Base-by-base conservation (phyloP, 2,797 vertebrate species). In the Melanogrammus aeglefinus region DNA sequence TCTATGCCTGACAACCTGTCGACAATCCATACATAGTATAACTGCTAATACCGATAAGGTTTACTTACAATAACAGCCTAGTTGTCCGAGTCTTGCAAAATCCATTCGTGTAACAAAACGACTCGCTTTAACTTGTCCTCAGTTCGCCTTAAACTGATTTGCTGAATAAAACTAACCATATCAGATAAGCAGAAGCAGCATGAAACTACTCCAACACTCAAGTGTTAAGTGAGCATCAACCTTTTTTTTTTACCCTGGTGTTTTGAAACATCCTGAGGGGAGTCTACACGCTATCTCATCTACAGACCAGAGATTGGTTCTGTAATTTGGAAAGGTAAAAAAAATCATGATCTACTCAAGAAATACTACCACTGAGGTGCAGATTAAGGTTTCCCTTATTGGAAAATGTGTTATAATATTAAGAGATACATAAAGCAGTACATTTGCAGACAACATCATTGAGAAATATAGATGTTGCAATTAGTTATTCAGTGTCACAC, bases 181-280 rank as follows among this genome's bases (percentile, higher is more conserved):
- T 18, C 12, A 18, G 18, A 36, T 73, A 38, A 35, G 33, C 33
- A 72, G 70, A 72, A 33, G 27, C 14, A 33, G 33, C 70, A 33
- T 16, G 36, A 38, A 21, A 18, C 16, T 9, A 73, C 31, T 38
- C 9, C 7, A 16, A 73, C n/a, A 4, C 6, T 38, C 71, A 80
- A 78, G 82, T 72, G 47, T 14, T 12, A 85, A 83, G 78, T 66
- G 78, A 7, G 73, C 47, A 35, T 72, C n/a, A 80, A 81, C 36
- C 70, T 44, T 24, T 3, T 38, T 33, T 31, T 33, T n/a, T 75
- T 41, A 21, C 41, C 77, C n/a, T 16, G 12, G 47, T 44, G 35
- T 92, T 91, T 77, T 81, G 86, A 90, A 91, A 91, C 86, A 88
- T 92, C 91, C 90, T 90, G 84, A 36, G 0, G 79, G 82, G 75